Conservation (phyloP, 1,140 invertebrate species). For the Portunus trituberculatus region DNA sequence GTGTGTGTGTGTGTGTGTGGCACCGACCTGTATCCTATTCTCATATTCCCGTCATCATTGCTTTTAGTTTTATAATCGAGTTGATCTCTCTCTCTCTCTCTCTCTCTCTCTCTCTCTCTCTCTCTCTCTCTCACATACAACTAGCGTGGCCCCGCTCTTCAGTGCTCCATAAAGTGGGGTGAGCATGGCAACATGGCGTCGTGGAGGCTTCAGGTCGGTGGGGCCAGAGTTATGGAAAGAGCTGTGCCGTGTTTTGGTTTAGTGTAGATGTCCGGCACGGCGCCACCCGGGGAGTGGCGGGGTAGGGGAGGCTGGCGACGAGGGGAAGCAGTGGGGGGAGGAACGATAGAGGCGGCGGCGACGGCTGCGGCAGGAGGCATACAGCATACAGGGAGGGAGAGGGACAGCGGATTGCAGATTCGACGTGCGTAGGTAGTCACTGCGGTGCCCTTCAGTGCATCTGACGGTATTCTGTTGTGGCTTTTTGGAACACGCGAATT, state of each 20-base stretch:
- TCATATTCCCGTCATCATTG: too few relatives aligned
- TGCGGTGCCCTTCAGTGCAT: too few relatives aligned
- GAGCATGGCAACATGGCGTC: constrained; percentile 7
- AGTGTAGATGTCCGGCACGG: not conserved
- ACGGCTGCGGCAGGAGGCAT: not conserved
- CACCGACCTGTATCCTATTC: too few relatives aligned
- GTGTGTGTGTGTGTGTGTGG: too few relatives aligned
- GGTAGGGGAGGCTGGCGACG: not conserved
- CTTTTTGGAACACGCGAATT: too few relatives aligned
- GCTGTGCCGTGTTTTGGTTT: not conserved
- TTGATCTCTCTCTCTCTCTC: not conserved
- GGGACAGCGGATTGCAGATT: not conserved
- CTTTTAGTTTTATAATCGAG: too few relatives aligned
- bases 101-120: not conserved
- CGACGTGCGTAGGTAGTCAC: too few relatives aligned
- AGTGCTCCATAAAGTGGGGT: not conserved
- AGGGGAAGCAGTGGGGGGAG: not conserved
- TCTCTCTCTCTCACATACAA: not conserved
- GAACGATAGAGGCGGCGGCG: not conserved
- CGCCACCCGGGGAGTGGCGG: not conserved
- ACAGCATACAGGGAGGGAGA: not conserved
- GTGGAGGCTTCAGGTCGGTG: not conserved
- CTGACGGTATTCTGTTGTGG: too few relatives aligned
- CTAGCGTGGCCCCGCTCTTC: not conserved
- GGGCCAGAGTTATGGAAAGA: not conserved